phyloP scores from a whole-genome alignment of 2,888 invertebrate genomes.

The Drosophila subsilvestris region DNA sequence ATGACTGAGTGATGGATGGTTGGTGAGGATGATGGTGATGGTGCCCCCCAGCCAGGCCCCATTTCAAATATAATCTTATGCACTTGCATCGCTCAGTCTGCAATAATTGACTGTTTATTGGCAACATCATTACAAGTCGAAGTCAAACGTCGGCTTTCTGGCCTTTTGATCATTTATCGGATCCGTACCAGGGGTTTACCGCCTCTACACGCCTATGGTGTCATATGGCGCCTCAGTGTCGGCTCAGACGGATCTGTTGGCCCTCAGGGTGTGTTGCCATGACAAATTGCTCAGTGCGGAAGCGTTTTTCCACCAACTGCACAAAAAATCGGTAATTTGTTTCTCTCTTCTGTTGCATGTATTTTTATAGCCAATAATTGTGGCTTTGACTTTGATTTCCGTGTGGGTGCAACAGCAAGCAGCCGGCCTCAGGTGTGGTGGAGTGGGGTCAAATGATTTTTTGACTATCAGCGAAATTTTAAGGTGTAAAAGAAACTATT shows the following conservation, averaged over 20 bases:
- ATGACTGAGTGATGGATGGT: slow-evolving; percentile 39
- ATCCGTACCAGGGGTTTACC: slow-evolving; percentile 48
- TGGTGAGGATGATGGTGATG: slow-evolving; percentile 15
- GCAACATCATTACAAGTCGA: slow-evolving; percentile 54
- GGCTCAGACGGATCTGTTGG: slow-evolving; percentile 5
- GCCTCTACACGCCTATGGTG: slow-evolving; percentile 36
- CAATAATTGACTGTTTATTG: slow-evolving; percentile 76
- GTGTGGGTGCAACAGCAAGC: slow-evolving; percentile 63
- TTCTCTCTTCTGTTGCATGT: slow-evolving; percentile 18
- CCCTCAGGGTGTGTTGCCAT: slow-evolving; percentile 74
- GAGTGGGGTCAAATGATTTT: slow-evolving; percentile 35
- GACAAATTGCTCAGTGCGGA: slow-evolving; percentile 74
- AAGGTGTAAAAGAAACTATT: slow-evolving; percentile 31
- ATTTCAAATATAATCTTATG: slow-evolving; percentile 70
- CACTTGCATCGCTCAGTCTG: slow-evolving; percentile 53
- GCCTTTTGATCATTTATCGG: slow-evolving; percentile 75
- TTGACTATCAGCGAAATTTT: slow-evolving; percentile 33
- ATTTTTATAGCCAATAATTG: slow-evolving; percentile 63
- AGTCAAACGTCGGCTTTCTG: slow-evolving; percentile 49
- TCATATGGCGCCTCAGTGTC: slow-evolving; percentile 16
- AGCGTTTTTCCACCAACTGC: slow-evolving; percentile 67
- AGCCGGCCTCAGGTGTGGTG: slow-evolving; percentile 44
- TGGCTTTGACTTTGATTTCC: slow-evolving; percentile 77
- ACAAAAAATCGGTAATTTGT: slow-evolving; percentile 42
- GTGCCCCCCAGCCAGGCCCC: slow-evolving; percentile 55